Evolutionary conservation across 2,888 invertebrate genomes (phyloP), one percentile per base, ranked within the genome.

Genomic region (Aporophyla nigra): DNA sequence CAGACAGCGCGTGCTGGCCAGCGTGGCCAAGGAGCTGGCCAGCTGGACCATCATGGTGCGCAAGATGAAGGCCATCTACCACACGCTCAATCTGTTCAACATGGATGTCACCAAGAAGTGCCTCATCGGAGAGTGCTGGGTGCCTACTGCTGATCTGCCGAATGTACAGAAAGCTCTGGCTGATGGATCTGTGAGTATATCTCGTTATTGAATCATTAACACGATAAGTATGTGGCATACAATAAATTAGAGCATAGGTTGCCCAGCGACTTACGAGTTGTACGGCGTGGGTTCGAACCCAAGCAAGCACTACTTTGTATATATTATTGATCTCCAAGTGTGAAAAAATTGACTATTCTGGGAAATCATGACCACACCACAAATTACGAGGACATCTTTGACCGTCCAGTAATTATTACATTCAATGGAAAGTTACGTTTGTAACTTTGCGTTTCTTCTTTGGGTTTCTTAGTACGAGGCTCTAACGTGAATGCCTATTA

Each of bases 41-140:
- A 98, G 98, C 92, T 99, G 99, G 99, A 97, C 97, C 88, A 97
- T 99, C 82, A 99, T 99, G 98, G 99, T 99, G 53, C 97, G 98
- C 86, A 99, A 99, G 96, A 98, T 99, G 97, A 99, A 99, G 95
- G 98, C 99, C 72, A 98, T 99, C 93, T 99, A 99, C 96, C 98
- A 99, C 94, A 98, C 98, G 0, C 97, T 99, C 89, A 99, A 99
- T 94, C 96, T 98, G 86, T 99, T 99, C 97, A 99, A 98, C 93
- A 97, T 98, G 97, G 98, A 99, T 90, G 98, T 98, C 80, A 98
- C 98, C 10, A 98, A 98, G 95, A 98, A 98, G 93, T 98, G 98
- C 94, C 97, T 98, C 77, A 98, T 98, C 86, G 98, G 98, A 10
- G 98, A 98, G 94, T 98, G 98, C 93, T 98, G 98, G 98, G 98